These are phyloP conservation scores for Pionites leucogaster DNA, from an alignment of 2,113 vertebrate genomes.

Conservation along the genomic window DNA sequence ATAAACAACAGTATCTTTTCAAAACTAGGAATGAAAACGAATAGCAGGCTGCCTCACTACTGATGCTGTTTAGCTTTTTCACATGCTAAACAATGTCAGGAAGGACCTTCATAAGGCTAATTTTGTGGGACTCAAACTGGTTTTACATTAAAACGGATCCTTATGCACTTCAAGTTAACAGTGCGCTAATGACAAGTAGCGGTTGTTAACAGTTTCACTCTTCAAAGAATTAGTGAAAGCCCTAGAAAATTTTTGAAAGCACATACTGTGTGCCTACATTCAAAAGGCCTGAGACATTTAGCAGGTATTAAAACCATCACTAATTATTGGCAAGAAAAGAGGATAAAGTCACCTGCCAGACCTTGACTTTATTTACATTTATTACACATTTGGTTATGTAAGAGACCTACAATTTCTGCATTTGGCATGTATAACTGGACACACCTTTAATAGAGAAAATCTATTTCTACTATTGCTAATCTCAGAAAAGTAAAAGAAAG, in stretches of 20 bases:
- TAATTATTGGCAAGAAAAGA: neutral
- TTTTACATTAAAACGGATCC: neutral
- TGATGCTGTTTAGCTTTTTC: neutral
- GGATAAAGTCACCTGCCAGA: neutral
- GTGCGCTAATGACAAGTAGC: neutral
- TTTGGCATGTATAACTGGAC: neutral
- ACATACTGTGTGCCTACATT: accelerated
- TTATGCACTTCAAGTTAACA: neutral
- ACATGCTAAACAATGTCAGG: neutral
- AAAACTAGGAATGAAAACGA: neutral
- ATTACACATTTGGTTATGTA: neutral
- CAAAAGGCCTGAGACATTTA: neutral
- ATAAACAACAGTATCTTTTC: neutral
- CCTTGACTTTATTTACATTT: neutral
- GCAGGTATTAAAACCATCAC: neutral
- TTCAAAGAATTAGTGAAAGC: neutral
- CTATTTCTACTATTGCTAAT: neutral
- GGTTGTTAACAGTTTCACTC: neutral
- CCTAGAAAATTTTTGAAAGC: neutral
- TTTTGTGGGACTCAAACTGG: neutral
- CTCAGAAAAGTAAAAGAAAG: neutral
- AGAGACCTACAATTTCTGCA: neutral
- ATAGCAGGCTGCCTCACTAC: neutral
- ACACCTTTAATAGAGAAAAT: neutral
- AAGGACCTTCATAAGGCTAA: neutral